These are phyloP conservation scores for Bubo bubo DNA, from an alignment of 2,113 vertebrate genomes.

Conservation along the genomic window DNA sequence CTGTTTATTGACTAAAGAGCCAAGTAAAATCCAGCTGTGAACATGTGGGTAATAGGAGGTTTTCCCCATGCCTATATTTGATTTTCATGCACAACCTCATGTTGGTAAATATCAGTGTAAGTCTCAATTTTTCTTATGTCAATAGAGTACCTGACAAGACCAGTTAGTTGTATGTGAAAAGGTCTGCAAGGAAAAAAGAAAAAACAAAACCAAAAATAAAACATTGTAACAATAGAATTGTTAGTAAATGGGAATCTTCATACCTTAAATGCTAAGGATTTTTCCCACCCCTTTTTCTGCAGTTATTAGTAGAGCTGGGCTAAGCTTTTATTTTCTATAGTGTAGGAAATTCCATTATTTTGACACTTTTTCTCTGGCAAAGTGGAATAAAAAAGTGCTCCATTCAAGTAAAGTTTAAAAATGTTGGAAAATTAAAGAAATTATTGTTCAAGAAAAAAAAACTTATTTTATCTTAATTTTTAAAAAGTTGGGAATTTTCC, in stretches of 20 bases:
- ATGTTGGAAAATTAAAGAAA: background rate
- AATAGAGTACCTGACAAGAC: background rate
- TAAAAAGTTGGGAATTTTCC: background rate
- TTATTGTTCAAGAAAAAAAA: background rate
- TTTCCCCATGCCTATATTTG: conserved; percentile 18
- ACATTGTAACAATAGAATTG: background rate
- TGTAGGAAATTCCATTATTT: background rate
- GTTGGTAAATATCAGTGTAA: conserved; percentile 1
- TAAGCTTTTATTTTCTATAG: background rate
- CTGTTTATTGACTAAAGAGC: conserved; percentile 69
- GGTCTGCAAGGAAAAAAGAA: background rate
- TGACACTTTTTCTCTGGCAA: background rate
- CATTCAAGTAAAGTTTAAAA: background rate
- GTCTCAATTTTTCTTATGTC: conserved; percentile 39
- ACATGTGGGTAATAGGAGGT: conserved; percentile 58
- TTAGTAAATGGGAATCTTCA: background rate
- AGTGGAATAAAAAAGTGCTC: background rate
- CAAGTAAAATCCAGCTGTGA: conserved; percentile 70
- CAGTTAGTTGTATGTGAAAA: background rate
- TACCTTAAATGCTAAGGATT: background rate
- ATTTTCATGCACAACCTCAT: background rate
- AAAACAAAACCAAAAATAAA: background rate
- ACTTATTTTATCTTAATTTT: background rate
- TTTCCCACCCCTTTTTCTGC: background rate
- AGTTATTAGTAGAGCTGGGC: background rate